A percentile compares a stretch with the other conserved stretches of the same genome.
Evolutionary conservation across 2,797 vertebrate genomes (phyloP).

Genomic region (Xiphophorus birchmanni): DNA sequence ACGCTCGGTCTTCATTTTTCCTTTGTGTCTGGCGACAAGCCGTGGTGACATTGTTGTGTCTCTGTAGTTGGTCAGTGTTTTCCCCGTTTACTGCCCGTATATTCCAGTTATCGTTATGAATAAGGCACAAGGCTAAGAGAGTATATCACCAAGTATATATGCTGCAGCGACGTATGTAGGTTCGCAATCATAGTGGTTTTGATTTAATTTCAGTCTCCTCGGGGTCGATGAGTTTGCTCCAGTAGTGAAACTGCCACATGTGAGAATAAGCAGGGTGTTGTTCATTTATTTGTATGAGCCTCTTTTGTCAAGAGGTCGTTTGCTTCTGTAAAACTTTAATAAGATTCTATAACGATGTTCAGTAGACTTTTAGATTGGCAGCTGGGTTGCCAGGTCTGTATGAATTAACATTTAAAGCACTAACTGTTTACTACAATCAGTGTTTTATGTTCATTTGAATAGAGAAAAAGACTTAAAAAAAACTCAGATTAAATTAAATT

Average conservation of each 20-base stretch:
- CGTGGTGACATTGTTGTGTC: constrained; percentile 48
- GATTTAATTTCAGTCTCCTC: constrained; percentile 35
- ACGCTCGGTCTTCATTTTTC: constrained; percentile 38
- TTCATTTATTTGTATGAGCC: constrained; percentile 60
- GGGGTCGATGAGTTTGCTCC: constrained; percentile 37
- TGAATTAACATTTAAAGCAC: constrained; percentile 25
- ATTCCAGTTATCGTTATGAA: constrained; percentile 48
- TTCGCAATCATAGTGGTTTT: constrained; percentile 46
- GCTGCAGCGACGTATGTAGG: constrained; percentile 63
- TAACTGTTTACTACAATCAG: constrained; percentile 54
- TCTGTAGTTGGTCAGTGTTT: constrained; percentile 63
- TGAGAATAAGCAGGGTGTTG: constrained; percentile 68
- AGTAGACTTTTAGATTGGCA: constrained; percentile 60
- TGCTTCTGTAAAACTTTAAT: constrained; percentile 58
- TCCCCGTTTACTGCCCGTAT: constrained; percentile 45
- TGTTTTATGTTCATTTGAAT: constrained; percentile 50
- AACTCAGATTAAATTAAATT: constrained; percentile 22
- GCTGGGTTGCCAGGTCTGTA: constrained; percentile 72
- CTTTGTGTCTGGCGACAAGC: constrained; percentile 45
- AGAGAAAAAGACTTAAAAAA: constrained; percentile 13
- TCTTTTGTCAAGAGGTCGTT: constrained; percentile 64
- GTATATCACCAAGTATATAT: constrained; percentile 58
- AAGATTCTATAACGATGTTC: constrained; percentile 28
- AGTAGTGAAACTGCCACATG: constrained; percentile 69
- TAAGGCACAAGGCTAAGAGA: constrained; percentile 48